Evolutionary conservation across 2,113 vertebrate genomes (phyloP), one percentile per base, ranked within the genome.

Genomic region (Aleadryas rufinucha): DNA sequence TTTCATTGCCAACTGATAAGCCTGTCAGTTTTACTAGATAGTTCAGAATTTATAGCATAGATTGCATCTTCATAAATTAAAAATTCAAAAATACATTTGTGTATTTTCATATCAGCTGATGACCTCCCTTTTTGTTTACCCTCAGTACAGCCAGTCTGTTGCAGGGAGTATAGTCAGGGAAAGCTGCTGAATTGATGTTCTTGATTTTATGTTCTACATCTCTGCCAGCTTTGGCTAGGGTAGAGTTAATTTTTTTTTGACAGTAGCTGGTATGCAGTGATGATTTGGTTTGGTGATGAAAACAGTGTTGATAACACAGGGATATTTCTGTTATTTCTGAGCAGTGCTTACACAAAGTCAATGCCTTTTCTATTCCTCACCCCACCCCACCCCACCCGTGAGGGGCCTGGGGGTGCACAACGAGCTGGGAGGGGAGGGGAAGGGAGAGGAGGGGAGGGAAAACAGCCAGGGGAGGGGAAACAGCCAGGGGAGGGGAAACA

Each of bases 401-500:
- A 44, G 45, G 6, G 12, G 27, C 49, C 24, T 69, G 11, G 16
- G 24, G 26, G 10, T 10, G 27, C 4, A n/a, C 14, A 27, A 11
- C 0, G 1, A 27, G 10, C 1, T 45, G 49, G 23, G 39, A 57
- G 17, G 23, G 28, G 20, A n/a, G n/a, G n/a, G n/a, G n/a, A n/a
- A n/a, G n/a, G n/a, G n/a, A n/a, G n/a, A n/a, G n/a, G n/a, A n/a
- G n/a, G n/a, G n/a, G n/a, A n/a, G n/a, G n/a, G n/a, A n/a, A 65
- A 23, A 33, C 9, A 71, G 16, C 13, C 27, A 14, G 56, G 39
- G n/a, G n/a, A n/a, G n/a, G 23, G 28, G 20, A 65, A 23, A 33
- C 9, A 71, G 16, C 13, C 27, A 14, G 56, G 49, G 23, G 39
- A 57, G 17, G 23, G 28, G 20, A 65, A 23, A 33, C 9, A 71